Base-by-base conservation (phyloP, 1,140 invertebrate genomes). In the Drosophila setifemur region DNA sequence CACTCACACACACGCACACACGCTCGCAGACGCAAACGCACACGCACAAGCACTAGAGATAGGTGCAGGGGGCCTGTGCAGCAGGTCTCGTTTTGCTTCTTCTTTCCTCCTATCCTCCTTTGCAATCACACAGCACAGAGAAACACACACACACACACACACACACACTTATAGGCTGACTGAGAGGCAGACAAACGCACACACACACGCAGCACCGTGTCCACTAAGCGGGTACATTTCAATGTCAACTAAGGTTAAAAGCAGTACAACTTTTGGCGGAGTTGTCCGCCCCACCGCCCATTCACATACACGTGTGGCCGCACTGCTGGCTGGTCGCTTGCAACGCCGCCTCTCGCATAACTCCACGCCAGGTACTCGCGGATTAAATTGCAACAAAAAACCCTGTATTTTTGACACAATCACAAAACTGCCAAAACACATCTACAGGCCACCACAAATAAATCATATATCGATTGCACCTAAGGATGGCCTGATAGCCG, bases 161-260 rank as follows among this genome's bases (percentile, higher is more conserved):
- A 50, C 39, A n/a, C n/a, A n/a, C n/a, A n/a, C n/a, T n/a, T n/a
- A n/a, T n/a, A n/a, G n/a, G n/a, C n/a, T n/a, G n/a, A 52, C 48
- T 35, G 53, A 54, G 35, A 18, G 44, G 35, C 42, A 57, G 33
- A 31, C 37, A 77, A 39, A 57, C 47, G 11, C 33, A 16, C 35
- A 70, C 40, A 60, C 48, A 39, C 60, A 31, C 42, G 25, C 39
- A 29, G 31, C 74, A 73, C 50, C 73, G 74, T 73, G 47, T 64
- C 60, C 60, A 64, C 73, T 55, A 81, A 86, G 82, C 81, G 82
- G 82, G 75, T 87, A 85, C 79, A 85, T 86, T 86, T 86, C 81
- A 86, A 86, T 86, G 81, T 86, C 81, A 86, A 86, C 81, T 87
- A 86, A 86, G 81, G 81, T 86, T 86, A 86, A 82, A 82, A 79